Evolutionary conservation across 1,140 invertebrate genomes (phyloP).

Genomic region (Bombus consobrinus): DNA sequence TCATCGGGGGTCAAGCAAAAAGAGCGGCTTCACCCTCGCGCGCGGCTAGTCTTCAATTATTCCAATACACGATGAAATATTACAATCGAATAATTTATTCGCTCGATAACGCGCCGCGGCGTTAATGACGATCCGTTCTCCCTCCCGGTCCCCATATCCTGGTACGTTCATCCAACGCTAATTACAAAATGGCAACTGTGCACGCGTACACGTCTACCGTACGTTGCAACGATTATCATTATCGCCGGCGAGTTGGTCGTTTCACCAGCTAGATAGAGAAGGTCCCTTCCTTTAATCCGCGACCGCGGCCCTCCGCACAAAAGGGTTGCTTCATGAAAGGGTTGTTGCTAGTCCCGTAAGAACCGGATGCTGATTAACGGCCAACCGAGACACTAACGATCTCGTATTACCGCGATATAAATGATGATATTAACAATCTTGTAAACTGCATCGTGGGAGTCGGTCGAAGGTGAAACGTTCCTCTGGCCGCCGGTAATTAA

Average conservation of each 20-base stretch:
- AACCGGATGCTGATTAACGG: conserved; percentile 65
- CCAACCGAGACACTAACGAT: conserved; percentile 65
- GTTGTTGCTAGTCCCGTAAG: conserved; percentile 53
- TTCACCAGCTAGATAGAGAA: conserved; percentile 13
- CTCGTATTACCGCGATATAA: conserved; percentile 69
- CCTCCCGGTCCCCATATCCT: background rate
- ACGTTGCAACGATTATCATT: conserved; percentile 45
- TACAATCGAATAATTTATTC: conserved; percentile 55
- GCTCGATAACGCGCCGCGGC: conserved; percentile 38
- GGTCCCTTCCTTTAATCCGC: conserved; percentile 45
- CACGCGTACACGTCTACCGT: background rate
- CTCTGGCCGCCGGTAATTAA: conserved; percentile 74
- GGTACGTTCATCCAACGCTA: conserved; percentile 22
- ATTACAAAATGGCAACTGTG: conserved; percentile 40
- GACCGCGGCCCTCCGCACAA: conserved; percentile 34
- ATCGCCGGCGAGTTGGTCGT: conserved; percentile 4
- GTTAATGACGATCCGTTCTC: conserved; percentile 42
- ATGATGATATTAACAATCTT: conserved; percentile 78
- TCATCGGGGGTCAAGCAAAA: background rate
- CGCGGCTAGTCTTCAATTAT: conserved; percentile 40
- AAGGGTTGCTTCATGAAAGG: conserved; percentile 63
- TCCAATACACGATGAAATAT: conserved; percentile 48
- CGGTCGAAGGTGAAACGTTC: conserved; percentile 76
- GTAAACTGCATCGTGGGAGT: conserved; percentile 78
- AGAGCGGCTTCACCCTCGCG: conserved; percentile 13